A percentile compares a stretch with the other conserved stretches of the same genome.
phyloP scores from a whole-genome alignment of 2,113 vertebrate genomes.

The Calidris pugnax region DNA sequence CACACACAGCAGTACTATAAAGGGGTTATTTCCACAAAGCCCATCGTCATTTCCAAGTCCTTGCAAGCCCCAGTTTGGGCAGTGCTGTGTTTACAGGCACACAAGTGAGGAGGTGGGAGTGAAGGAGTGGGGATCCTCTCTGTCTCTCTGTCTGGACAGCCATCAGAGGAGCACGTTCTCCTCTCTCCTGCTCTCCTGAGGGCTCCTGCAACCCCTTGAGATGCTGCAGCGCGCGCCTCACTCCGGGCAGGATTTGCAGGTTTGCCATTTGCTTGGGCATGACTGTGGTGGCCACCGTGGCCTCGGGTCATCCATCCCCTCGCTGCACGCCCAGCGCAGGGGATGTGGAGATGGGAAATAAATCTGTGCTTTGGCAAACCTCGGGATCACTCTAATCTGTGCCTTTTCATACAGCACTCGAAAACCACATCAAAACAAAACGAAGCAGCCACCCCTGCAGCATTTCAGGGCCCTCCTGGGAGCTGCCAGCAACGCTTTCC shows the following conservation, averaged over 20 bases:
- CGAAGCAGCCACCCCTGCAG: not conserved
- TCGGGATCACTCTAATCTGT: not conserved
- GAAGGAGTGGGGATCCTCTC: not conserved
- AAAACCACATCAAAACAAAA: not conserved
- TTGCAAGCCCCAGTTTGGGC: not conserved
- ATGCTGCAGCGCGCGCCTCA: fast-evolving
- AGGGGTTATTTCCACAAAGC: not conserved
- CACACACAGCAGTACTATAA: not conserved
- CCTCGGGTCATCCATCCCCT: not conserved
- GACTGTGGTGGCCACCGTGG: not conserved
- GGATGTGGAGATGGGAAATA: not conserved
- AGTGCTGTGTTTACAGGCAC: not conserved
- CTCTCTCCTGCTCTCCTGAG: fast-evolving
- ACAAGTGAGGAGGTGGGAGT: not conserved
- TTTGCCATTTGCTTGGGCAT: not conserved
- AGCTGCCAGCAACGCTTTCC: not conserved
- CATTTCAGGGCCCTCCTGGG: not conserved
- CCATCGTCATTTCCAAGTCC: not conserved
- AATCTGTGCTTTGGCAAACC: not conserved
- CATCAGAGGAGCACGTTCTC: not conserved
- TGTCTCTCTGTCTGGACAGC: not conserved
- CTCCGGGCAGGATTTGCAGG: not conserved
- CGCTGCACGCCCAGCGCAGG: fast-evolving
- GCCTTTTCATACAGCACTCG: not conserved
- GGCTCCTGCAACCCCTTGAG: fast-evolving